Percentiles rank a stretch among this genome's conserved stretches.
Conservation (phyloP, 2,113 vertebrate species). For the Aegypius monachus region DNA sequence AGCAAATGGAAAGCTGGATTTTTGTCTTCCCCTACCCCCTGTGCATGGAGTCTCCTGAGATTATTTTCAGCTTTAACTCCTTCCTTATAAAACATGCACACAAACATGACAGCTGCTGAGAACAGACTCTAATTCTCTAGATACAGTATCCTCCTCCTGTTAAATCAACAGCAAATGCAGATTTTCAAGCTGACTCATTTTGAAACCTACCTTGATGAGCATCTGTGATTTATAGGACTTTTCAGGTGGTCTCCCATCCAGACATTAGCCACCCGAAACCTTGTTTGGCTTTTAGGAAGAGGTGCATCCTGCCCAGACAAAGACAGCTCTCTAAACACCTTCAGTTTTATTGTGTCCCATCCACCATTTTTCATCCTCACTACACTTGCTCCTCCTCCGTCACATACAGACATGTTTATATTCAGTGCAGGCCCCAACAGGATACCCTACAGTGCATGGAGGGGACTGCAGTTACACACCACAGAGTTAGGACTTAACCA, state of each 20-base stretch:
- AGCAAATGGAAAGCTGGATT: not conserved
- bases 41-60: not conserved
- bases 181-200: not conserved
- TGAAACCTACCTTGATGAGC: not conserved
- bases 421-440: not conserved
- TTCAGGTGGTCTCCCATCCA: not conserved
- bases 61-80: not conserved
- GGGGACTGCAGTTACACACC: not conserved
- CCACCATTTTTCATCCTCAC: not conserved
- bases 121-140: not conserved
- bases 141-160: not conserved
- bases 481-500: not conserved
- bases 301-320: not conserved
- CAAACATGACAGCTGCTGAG: not conserved
- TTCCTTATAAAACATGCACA: not conserved
- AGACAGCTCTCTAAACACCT: not conserved
- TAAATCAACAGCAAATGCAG: not conserved
- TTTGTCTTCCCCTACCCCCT: not conserved
- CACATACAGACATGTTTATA: not conserved
- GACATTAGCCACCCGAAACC: not conserved
- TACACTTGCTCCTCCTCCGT: not conserved
- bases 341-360: not conserved
- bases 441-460: not conserved
- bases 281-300: not conserved
- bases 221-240: not conserved